A percentile compares a stretch with the other conserved stretches of the same genome.
These are phyloP conservation scores for Acanthochromis polyacanthus DNA, from an alignment of 2,113 vertebrate species.

Conservation along the genomic window DNA sequence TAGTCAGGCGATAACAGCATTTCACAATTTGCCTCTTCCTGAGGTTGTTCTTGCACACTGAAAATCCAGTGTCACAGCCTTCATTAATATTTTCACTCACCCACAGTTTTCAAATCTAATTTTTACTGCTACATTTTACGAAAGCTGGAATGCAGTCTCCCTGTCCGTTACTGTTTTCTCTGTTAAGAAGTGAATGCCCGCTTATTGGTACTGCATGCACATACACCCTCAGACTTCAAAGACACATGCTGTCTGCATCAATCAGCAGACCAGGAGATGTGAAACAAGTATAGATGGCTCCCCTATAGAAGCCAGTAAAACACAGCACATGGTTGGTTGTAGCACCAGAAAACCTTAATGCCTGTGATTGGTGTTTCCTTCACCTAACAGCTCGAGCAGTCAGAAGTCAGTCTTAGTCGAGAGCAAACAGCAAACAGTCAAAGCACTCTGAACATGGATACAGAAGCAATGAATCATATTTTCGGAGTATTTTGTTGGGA, in stretches of 20 bases:
- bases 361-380: slow-evolving; percentile 43
- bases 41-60: slow-evolving; percentile 6
- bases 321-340: not conserved
- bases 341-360: not conserved
- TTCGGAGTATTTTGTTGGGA: slow-evolving; percentile 16
- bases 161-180: slow-evolving; percentile 27
- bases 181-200: slow-evolving; percentile 22
- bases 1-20: slow-evolving; percentile 6
- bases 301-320: slow-evolving; percentile 35
- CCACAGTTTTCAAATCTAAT: slow-evolving; percentile 15
- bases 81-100: slow-evolving; percentile 15
- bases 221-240: slow-evolving; percentile 51
- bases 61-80: slow-evolving; percentile 15
- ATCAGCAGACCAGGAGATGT: slow-evolving; percentile 31
- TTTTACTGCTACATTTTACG: slow-evolving; percentile 1
- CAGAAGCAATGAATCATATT: slow-evolving; percentile 38
- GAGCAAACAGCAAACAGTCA: slow-evolving; percentile 17
- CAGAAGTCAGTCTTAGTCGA: slow-evolving; percentile 29
- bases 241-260: slow-evolving; percentile 37
- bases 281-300: slow-evolving; percentile 17
- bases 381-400: slow-evolving; percentile 12
- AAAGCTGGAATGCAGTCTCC: not conserved
- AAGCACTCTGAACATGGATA: slow-evolving; percentile 16
- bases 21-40: slow-evolving; percentile 17
- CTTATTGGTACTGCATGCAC: slow-evolving; percentile 14